These are phyloP conservation scores for Myotis daubentonii DNA, from an alignment of 2,797 vertebrate species.

Conservation along the genomic window DNA sequence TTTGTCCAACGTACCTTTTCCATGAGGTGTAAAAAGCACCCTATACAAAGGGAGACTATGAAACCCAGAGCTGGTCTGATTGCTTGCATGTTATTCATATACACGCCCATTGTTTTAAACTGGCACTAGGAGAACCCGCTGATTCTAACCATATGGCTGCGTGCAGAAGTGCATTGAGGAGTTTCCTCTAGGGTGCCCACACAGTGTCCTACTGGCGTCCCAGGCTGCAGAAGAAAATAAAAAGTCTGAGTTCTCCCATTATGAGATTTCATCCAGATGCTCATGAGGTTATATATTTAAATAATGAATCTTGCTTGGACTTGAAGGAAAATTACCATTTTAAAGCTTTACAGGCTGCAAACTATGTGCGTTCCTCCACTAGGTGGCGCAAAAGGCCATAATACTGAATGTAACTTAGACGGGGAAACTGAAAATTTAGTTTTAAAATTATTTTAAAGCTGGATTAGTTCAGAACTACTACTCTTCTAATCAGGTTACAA, in stretches of 20 bases:
- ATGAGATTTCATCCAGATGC: conserved; percentile 77
- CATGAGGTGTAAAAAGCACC: conserved; percentile 65
- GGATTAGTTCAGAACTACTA: conserved; percentile 40
- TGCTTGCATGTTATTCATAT: conserved; percentile 50
- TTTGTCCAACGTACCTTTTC: conserved; percentile 54
- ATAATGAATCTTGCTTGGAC: neutral
- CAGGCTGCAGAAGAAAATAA: conserved; percentile 59
- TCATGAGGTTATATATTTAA: conserved; percentile 56
- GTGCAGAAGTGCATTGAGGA: neutral
- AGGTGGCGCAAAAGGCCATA: conserved; percentile 83
- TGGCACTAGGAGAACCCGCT: neutral
- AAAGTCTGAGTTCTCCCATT: conserved; percentile 59
- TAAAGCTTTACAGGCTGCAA: neutral
- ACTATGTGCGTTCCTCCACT: conserved; percentile 76
- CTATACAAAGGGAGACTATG: conserved; percentile 50
- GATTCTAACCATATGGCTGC: conserved; percentile 56
- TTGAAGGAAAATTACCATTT: conserved; percentile 34
- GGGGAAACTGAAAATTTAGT: neutral
- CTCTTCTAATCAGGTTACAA: conserved; percentile 47
- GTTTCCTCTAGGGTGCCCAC: conserved; percentile 64
- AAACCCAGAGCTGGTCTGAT: conserved; percentile 49
- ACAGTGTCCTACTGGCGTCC: conserved; percentile 59
- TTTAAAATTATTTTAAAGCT: conserved; percentile 44
- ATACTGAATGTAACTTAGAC: neutral
- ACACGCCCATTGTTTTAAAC: conserved; percentile 38